A percentile compares a stretch with the other conserved stretches of the same genome.
Evolutionary conservation across 2,113 vertebrate genomes (phyloP).

Genomic region (Scartelaos histophorus): DNA sequence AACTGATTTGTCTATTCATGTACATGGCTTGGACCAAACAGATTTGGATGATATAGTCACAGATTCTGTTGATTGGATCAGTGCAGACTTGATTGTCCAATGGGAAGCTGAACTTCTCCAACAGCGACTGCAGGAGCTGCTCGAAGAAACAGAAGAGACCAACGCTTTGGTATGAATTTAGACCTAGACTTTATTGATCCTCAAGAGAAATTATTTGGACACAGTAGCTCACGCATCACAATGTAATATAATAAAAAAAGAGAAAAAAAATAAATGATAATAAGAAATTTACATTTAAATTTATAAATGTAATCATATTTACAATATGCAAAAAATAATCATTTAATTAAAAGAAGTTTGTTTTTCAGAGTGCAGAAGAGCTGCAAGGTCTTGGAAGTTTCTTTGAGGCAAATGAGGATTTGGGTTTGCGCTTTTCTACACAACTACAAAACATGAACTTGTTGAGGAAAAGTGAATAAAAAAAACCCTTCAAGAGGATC

Average conservation of each 20-base stretch:
- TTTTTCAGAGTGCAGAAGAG: conserved; percentile 44
- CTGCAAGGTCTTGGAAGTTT: conserved; percentile 57
- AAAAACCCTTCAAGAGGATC: background rate
- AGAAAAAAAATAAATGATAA: no score
- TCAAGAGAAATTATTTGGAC: no score
- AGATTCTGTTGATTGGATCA: conserved; percentile 53
- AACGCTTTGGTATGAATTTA: conserved; percentile 53
- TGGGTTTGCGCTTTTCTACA: conserved; percentile 59
- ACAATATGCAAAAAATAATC: background rate
- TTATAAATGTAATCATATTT: no score
- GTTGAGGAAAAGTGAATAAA: conserved; percentile 17
- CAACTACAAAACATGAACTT: conserved; percentile 52
- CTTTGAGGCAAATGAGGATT: conserved; percentile 63
- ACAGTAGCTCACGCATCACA: no score
- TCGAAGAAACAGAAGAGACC: conserved; percentile 41
- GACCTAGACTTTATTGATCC: no score
- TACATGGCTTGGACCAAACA: conserved; percentile 59
- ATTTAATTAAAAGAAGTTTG: background rate
- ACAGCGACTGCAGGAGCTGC: conserved; percentile 75
- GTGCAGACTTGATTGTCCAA: conserved; percentile 49
- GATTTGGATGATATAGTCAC: conserved; percentile 49
- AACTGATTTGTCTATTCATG: conserved; percentile 41
- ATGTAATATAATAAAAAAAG: no score
- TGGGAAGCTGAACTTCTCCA: conserved; percentile 79
- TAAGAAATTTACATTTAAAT: no score